Conservation (phyloP, 2,888 invertebrate genomes). For the Agriotes lineatus region DNA sequence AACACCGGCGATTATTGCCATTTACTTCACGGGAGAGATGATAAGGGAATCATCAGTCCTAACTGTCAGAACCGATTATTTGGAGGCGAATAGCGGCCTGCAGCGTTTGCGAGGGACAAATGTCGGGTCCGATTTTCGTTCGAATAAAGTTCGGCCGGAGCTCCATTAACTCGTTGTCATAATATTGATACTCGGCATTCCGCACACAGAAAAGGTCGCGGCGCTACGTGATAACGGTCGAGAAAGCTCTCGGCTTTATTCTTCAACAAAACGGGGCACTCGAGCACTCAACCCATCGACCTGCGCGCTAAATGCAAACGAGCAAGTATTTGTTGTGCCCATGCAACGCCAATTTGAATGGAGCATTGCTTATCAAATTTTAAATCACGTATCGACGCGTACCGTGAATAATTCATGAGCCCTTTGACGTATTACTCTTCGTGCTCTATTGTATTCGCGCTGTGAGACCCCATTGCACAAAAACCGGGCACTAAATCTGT, state of each 20-base stretch:
- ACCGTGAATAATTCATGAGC: slow-evolving; percentile 17
- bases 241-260: not conserved
- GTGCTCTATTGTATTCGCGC: slow-evolving; percentile 5
- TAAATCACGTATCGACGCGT: slow-evolving; percentile 19
- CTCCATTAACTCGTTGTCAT: slow-evolving; percentile 8
- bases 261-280: not conserved
- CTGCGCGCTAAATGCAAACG: not conserved
- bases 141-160: not conserved
- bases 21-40: not conserved
- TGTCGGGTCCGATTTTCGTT: not conserved
- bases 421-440: slow-evolving; percentile 15
- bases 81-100: not conserved
- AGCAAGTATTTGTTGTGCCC: slow-evolving; percentile 2
- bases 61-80: not conserved
- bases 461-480: not conserved
- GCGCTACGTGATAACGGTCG: not conserved
- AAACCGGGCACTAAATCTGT: not conserved
- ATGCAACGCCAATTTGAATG: slow-evolving; percentile 11
- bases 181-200: slow-evolving; percentile 4
- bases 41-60: not conserved
- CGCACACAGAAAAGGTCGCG: not conserved
- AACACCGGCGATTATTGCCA: not conserved
- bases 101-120: not conserved
- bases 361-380: slow-evolving; percentile 11
- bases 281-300: not conserved